Evolutionary conservation across 2,888 invertebrate species (phyloP).

Genomic region (Chouioia cunea): DNA sequence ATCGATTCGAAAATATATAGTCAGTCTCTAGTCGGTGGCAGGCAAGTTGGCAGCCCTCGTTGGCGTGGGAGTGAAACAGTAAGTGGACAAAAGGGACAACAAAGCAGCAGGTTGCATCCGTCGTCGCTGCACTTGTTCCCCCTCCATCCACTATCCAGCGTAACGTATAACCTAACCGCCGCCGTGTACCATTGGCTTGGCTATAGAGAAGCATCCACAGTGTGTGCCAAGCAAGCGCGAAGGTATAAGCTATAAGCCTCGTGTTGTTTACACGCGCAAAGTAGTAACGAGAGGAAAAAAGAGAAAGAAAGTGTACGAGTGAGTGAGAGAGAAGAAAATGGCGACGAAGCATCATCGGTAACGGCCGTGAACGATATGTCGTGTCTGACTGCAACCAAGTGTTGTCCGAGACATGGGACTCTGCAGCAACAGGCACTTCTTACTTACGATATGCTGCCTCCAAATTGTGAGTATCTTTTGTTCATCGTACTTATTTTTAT

Average conservation of each 20-base stretch:
- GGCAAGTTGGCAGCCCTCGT: slow-evolving; percentile 15
- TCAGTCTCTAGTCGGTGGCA: no score
- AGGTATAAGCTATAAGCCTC: neutral
- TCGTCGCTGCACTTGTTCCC: slow-evolving; percentile 1
- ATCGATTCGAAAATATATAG: no score
- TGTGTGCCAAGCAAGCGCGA: neutral
- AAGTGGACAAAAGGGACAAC: slow-evolving; percentile 19
- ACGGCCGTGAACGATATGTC: slow-evolving; percentile 44
- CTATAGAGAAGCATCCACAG: slow-evolving; percentile 2
- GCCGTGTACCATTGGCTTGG: no score
- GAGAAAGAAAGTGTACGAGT: slow-evolving; percentile 15
- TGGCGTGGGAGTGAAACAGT: slow-evolving; percentile 12
- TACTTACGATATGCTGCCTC: slow-evolving; percentile 67
- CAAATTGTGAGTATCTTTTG: slow-evolving; percentile 66
- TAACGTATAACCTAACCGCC: neutral
- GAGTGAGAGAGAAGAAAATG: slow-evolving; percentile 52
- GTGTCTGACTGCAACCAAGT: neutral
- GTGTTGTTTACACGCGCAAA: slow-evolving; percentile 3
- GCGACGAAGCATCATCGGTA: slow-evolving; percentile 52
- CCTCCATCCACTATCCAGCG: neutral
- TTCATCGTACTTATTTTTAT: neutral
- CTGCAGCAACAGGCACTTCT: slow-evolving; percentile 68
- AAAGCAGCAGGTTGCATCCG: slow-evolving; percentile 24
- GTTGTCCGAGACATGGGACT: slow-evolving; percentile 62
- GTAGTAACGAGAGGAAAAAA: no score